phyloP scores from a whole-genome alignment of 1,140 invertebrate genomes.

The Sinonovacula constricta region DNA sequence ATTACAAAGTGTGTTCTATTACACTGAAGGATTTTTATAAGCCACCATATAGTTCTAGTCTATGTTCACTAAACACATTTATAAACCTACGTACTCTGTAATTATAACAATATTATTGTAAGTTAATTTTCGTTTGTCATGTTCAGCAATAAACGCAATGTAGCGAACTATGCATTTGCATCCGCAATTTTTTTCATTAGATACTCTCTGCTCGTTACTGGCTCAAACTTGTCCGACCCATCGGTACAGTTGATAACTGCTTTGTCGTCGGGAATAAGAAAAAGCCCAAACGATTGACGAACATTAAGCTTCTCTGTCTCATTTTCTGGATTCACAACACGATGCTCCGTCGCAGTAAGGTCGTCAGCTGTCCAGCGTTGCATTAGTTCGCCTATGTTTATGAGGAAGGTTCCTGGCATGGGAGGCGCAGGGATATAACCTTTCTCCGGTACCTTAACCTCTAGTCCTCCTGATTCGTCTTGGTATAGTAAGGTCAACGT shows the following conservation, averaged over 20 bases:
- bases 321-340: constrained; percentile 85
- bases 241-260: constrained; percentile 82
- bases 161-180: no score
- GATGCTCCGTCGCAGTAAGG: constrained; percentile 80
- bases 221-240: constrained; percentile 61
- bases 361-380: constrained; percentile 57
- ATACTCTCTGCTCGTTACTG: constrained; percentile 64
- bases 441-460: constrained; percentile 64
- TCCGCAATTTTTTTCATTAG: no score
- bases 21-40: no score
- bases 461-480: constrained; percentile 78
- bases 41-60: no score
- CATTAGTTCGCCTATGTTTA: constrained; percentile 56
- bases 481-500: constrained; percentile 87
- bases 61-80: no score
- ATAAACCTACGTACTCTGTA: no score
- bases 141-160: no score
- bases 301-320: constrained; percentile 81
- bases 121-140: no score
- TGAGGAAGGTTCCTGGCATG: constrained; percentile 44
- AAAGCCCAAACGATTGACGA: constrained; percentile 87
- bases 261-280: constrained; percentile 86
- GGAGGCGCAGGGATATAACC: constrained; percentile 51
- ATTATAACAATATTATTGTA: no score
- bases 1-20: no score